Evolutionary conservation across 1,140 invertebrate species (phyloP).

Genomic region (Drosophila pruinosa): DNA sequence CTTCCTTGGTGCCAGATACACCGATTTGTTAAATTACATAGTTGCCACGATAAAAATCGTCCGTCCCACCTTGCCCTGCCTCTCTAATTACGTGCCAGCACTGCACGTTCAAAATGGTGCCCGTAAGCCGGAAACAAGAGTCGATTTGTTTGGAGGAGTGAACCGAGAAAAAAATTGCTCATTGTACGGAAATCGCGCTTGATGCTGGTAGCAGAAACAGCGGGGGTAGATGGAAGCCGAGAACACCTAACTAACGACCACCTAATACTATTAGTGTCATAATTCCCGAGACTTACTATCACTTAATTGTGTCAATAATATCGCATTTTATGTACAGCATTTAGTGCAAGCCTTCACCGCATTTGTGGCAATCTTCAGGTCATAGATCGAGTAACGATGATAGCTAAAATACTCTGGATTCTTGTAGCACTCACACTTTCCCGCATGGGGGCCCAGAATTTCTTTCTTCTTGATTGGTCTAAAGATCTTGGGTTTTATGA

Average conservation of each 20-base stretch:
- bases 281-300: conserved; percentile 38
- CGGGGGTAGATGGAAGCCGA: neutral
- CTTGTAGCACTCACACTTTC: conserved; percentile 48
- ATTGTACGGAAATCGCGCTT: conserved; percentile 77
- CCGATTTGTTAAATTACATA: conserved; percentile 74
- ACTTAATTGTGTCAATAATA: conserved; percentile 46
- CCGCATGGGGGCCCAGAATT: conserved; percentile 44
- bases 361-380: conserved; percentile 11
- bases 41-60: conserved; percentile 21
- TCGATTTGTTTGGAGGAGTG: neutral
- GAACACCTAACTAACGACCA: conserved; percentile 62
- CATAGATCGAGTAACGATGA: conserved; percentile 52
- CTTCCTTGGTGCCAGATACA: conserved; percentile 55
- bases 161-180: conserved; percentile 21
- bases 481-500: neutral
- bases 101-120: conserved; percentile 53
- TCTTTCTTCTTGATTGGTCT: conserved; percentile 13
- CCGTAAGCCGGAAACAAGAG: conserved; percentile 66
- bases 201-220: conserved; percentile 46
- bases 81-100: conserved; percentile 63
- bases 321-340: conserved; percentile 16
- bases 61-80: neutral
- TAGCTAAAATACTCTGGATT: conserved; percentile 59
- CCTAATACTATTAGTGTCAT: conserved; percentile 76
- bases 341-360: neutral